These are phyloP conservation scores for Lophura nycthemera DNA, from an alignment of 2,113 vertebrate genomes.

Conservation along the genomic window DNA sequence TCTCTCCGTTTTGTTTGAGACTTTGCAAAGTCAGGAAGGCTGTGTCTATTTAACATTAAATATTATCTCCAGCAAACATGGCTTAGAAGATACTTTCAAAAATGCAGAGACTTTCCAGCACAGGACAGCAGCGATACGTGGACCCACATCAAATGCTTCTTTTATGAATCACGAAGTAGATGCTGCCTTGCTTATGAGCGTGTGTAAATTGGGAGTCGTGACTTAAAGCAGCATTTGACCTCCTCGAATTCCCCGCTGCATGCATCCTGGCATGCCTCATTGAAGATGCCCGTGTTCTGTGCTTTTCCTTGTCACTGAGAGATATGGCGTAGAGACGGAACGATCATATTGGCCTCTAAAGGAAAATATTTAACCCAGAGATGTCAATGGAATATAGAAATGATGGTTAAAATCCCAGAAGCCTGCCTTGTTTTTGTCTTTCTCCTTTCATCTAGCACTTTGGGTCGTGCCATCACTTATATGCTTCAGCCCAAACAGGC, in stretches of 20 bases:
- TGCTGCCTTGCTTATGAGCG: background rate
- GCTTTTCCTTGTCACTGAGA: slow-evolving; percentile 18
- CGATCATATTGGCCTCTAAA: slow-evolving; percentile 56
- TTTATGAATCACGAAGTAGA: background rate
- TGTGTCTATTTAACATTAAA: background rate
- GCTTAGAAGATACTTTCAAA: background rate
- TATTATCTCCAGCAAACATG: background rate
- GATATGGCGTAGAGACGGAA: slow-evolving; percentile 36
- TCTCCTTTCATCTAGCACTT: slow-evolving; percentile 74
- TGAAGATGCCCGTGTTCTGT: background rate
- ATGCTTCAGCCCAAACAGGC: slow-evolving; percentile 72
- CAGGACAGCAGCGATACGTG: rapidly evolving
- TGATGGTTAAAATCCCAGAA: slow-evolving; percentile 73
- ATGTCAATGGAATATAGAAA: slow-evolving; percentile 71
- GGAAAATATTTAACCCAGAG: slow-evolving; percentile 71
- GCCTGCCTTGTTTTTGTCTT: slow-evolving; percentile 74
- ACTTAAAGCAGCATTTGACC: slow-evolving; percentile 9
- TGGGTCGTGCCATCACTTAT: slow-evolving; percentile 78
- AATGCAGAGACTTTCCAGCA: background rate
- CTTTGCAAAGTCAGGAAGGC: background rate
- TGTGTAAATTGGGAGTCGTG: slow-evolving; percentile 18
- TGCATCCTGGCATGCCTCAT: background rate
- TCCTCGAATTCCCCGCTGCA: background rate
- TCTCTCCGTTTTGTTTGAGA: background rate
- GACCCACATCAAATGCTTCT: background rate